phyloP scores from a whole-genome alignment of 92 coral and sea anemone species.

The Epizoanthus ramosus region DNA sequence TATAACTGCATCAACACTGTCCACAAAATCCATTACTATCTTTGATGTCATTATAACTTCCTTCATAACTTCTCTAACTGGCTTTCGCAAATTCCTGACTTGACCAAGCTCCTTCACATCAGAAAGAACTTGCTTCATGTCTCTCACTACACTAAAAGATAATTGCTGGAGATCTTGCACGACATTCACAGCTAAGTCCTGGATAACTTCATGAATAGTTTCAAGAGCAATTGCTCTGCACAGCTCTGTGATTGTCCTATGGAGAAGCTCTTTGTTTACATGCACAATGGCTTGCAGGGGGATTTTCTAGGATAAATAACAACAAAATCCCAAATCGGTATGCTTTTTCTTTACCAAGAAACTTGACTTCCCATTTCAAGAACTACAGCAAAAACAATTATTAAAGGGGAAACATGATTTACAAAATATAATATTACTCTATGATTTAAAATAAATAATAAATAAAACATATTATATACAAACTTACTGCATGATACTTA shows the following conservation, averaged over 20 bases:
- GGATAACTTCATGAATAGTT: slow-evolving; percentile 64
- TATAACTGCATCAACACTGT: slow-evolving; percentile 71
- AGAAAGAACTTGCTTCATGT: slow-evolving; percentile 68
- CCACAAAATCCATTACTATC: slow-evolving; percentile 81
- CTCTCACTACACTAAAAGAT: slow-evolving; percentile 72
- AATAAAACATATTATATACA: too few species aligned
- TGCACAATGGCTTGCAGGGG: slow-evolving; percentile 78
- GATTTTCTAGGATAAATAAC: slow-evolving; percentile 78
- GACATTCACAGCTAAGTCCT: slow-evolving; percentile 69
- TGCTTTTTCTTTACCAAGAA: not conserved
- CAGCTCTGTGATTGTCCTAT: slow-evolving; percentile 60
- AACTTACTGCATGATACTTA: not conserved
- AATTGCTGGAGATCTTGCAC: slow-evolving; percentile 85
- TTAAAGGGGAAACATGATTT: too few species aligned
- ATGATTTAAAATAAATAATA: too few species aligned
- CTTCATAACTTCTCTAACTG: slow-evolving; percentile 70
- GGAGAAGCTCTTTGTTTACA: slow-evolving; percentile 70
- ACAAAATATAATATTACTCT: too few species aligned
- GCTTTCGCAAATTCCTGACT: slow-evolving; percentile 54
- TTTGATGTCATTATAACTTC: slow-evolving; percentile 68
- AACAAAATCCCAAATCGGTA: slow-evolving; percentile 66
- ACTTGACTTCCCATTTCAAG: not conserved
- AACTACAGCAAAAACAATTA: too few species aligned
- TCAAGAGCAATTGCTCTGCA: slow-evolving; percentile 65
- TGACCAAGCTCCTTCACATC: slow-evolving; percentile 70